Evolutionary conservation across 2,888 invertebrate species (phyloP).

Genomic region (Teleiodes luculella): DNA sequence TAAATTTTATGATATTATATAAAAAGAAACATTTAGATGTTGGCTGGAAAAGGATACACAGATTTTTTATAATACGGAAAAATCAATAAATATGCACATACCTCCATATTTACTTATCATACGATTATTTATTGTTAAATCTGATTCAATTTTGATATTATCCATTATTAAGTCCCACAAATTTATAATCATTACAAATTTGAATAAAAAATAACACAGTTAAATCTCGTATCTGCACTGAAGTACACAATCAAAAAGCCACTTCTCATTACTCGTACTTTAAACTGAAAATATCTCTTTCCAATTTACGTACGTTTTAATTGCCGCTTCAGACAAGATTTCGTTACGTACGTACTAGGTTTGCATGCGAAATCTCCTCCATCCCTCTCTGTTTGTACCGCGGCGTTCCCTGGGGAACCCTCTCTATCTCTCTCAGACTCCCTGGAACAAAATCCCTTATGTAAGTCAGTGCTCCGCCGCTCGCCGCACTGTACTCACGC

Average conservation of each 20-base stretch:
- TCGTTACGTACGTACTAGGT: conserved; percentile 37
- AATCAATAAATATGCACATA: no score
- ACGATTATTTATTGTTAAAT: no score
- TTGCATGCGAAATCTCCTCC: conserved; percentile 58
- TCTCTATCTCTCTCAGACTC: conserved; percentile 57
- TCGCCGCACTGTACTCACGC: conserved; percentile 41
- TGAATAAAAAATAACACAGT: no score
- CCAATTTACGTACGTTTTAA: conserved; percentile 70
- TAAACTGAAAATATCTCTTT: conserved; percentile 46
- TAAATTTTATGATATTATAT: no score
- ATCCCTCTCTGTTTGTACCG: conserved; percentile 54
- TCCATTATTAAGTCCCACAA: no score
- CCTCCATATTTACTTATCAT: no score
- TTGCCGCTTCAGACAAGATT: conserved; percentile 73
- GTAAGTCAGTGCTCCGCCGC: conserved; percentile 69
- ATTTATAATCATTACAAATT: no score
- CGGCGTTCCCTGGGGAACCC: conserved; percentile 56
- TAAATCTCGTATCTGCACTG: no score
- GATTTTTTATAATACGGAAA: no score
- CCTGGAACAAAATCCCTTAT: conserved; percentile 69
- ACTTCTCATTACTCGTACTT: neutral
- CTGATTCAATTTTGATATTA: no score
- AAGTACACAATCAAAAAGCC: neutral
- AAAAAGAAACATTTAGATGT: no score
- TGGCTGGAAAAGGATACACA: no score